A percentile compares a stretch with the other conserved stretches of the same genome.
These are phyloP conservation scores for Parochlus steinenii DNA, from an alignment of 2,888 invertebrate genomes.

Conservation along the genomic window DNA sequence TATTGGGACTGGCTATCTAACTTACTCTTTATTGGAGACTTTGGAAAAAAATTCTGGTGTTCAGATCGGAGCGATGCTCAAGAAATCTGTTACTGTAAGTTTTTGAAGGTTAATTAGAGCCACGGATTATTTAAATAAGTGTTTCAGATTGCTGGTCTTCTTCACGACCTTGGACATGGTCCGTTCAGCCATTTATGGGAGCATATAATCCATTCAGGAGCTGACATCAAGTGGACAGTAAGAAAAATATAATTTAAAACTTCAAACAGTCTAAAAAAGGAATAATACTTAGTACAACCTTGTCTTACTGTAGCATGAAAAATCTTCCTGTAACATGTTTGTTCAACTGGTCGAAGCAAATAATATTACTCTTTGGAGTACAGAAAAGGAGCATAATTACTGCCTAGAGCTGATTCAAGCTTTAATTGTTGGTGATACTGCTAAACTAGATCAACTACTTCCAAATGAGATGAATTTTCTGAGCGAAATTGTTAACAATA, in stretches of 20 bases:
- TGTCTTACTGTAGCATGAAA: conserved; percentile 20
- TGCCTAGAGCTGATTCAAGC: conserved; percentile 23
- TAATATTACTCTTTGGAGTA: conserved; percentile 14
- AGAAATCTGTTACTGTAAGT: conserved; percentile 21
- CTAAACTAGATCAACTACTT: conserved; percentile 15
- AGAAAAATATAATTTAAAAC: not conserved
- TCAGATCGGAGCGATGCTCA: conserved; percentile 20
- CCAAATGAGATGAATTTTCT: conserved; percentile 19
- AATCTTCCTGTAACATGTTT: conserved; percentile 12
- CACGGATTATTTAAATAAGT: conserved; percentile 16
- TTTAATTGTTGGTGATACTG: conserved; percentile 20
- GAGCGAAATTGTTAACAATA: conserved; percentile 35
- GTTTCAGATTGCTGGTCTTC: conserved; percentile 42
- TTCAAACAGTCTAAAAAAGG: not conserved
- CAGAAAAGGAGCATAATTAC: conserved; percentile 17
- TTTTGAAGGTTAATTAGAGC: not conserved
- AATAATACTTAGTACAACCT: not conserved
- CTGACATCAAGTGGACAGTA: too few species aligned
- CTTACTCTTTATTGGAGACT: conserved; percentile 28
- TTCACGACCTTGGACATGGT: conserved; percentile 53
- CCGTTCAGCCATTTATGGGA: conserved; percentile 53
- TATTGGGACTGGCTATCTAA: conserved; percentile 36
- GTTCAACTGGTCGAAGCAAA: conserved; percentile 17
- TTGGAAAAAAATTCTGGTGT: conserved; percentile 24
- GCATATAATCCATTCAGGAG: too few species aligned